phyloP scores from a whole-genome alignment of 1,140 invertebrate genomes.

The Homarus americanus region DNA sequence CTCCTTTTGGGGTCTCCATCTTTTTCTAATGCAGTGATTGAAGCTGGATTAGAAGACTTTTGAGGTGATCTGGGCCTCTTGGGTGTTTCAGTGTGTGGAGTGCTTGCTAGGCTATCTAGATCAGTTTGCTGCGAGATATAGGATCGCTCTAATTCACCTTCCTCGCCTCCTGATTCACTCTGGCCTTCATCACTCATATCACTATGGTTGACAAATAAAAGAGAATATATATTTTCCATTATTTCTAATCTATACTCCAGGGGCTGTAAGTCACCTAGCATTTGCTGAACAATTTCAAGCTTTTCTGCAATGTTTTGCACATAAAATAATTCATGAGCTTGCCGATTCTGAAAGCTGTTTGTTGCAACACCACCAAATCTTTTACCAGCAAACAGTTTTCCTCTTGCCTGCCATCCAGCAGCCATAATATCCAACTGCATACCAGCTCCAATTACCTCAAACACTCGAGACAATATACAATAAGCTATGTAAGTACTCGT shows the following conservation, averaged over 20 bases:
- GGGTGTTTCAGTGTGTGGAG: neutral
- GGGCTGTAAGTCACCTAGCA: slow-evolving; percentile 39
- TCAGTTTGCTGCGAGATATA: slow-evolving; percentile 44
- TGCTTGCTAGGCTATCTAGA: slow-evolving; percentile 43
- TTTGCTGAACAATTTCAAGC: slow-evolving; percentile 19
- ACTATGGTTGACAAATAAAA: slow-evolving; percentile 62
- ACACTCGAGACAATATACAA: slow-evolving; percentile 42
- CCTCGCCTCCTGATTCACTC: slow-evolving; percentile 49
- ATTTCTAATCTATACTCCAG: slow-evolving; percentile 48
- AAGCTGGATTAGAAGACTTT: neutral
- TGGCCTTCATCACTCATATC: slow-evolving; percentile 62
- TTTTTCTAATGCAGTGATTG: neutral
- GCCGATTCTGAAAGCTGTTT: slow-evolving; percentile 38
- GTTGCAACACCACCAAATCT: neutral
- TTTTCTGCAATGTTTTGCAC: slow-evolving; percentile 58
- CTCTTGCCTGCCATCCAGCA: slow-evolving; percentile 53
- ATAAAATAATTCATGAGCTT: slow-evolving; percentile 33
- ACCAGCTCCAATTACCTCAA: slow-evolving; percentile 61
- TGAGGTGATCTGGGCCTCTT: neutral
- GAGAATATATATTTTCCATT: slow-evolving; percentile 62
- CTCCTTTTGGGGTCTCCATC: neutral
- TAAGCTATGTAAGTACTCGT: slow-evolving; percentile 51
- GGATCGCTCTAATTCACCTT: slow-evolving; percentile 53
- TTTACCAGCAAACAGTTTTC: slow-evolving; percentile 10
- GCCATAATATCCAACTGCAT: slow-evolving; percentile 61